phyloP scores from a whole-genome alignment of 2,888 invertebrate genomes.

The Tuta absoluta region DNA sequence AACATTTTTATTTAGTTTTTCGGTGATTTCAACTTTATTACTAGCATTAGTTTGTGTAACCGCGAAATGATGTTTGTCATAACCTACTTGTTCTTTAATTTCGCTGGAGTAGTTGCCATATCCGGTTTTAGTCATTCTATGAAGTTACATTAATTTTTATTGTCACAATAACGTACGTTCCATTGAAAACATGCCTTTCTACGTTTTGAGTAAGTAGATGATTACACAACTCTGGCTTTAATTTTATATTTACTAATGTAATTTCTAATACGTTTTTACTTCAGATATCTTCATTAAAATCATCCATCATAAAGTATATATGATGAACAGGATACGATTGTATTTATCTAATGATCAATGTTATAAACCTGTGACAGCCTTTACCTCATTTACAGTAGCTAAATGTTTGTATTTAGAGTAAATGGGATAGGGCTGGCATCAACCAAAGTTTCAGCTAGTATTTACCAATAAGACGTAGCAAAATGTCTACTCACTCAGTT shows the following conservation, averaged over 20 bases:
- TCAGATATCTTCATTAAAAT: constrained; percentile 6
- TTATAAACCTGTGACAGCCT: constrained; percentile 25
- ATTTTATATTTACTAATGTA: neutral
- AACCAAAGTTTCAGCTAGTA: too few relatives aligned
- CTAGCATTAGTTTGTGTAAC: constrained; percentile 45
- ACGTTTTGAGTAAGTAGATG: neutral
- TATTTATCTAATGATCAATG: constrained; percentile 21
- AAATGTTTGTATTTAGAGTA: constrained; percentile 20
- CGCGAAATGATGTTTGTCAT: constrained; percentile 39
- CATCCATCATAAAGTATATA: constrained; percentile 1
- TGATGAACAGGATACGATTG: constrained; percentile 25
- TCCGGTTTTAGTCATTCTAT: neutral
- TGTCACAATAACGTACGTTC: neutral
- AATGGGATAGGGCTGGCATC: constrained; percentile 8
- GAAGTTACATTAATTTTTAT: neutral
- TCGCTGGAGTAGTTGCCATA: neutral
- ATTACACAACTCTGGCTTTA: neutral
- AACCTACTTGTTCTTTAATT: constrained; percentile 2
- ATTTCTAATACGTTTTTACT: neutral
- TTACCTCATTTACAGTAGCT: constrained; percentile 25
- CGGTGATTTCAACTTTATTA: constrained; percentile 55
- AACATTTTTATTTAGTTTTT: constrained; percentile 60
- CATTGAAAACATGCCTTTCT: neutral
- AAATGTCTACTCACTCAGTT: too few relatives aligned
- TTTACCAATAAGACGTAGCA: too few relatives aligned